Evolutionary conservation across 2,888 invertebrate species (phyloP).

Genomic region (Erebia aethiops): DNA sequence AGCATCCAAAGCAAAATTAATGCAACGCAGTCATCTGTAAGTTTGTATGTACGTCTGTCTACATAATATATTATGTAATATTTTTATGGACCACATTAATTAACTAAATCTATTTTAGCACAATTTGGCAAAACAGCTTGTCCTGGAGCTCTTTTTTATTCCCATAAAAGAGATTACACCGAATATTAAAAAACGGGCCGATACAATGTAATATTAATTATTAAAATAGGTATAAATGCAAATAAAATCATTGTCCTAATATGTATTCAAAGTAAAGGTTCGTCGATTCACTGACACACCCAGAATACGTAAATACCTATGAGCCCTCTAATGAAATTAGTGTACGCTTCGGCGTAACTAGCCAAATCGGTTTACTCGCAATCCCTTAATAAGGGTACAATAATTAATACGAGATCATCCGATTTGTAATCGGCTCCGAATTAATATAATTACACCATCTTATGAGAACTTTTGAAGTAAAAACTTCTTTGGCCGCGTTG

Average conservation of each 20-base stretch:
- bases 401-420: conserved; percentile 38
- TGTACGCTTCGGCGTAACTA: conserved; percentile 27
- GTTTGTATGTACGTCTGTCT: too few relatives aligned
- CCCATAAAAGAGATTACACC: neutral
- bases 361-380: conserved; percentile 33
- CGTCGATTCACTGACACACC: neutral
- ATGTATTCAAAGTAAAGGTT: too few relatives aligned
- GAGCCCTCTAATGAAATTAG: conserved; percentile 26
- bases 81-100: too few relatives aligned
- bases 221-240: too few relatives aligned
- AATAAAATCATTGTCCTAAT: too few relatives aligned
- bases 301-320: conserved; percentile 19
- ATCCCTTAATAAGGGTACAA: conserved; percentile 40
- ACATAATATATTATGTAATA: too few relatives aligned
- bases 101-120: too few relatives aligned
- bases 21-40: too few relatives aligned
- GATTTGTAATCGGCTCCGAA: conserved; percentile 29
- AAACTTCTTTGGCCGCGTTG: too few relatives aligned
- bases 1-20: neutral
- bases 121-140: too few relatives aligned
- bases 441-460: conserved; percentile 25
- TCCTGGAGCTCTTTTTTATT: neutral
- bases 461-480: conserved; percentile 5
- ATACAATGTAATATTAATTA: too few relatives aligned
- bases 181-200: too few relatives aligned